Conservation (phyloP, 1,140 invertebrate species). For the Drosophila ogumai region DNA sequence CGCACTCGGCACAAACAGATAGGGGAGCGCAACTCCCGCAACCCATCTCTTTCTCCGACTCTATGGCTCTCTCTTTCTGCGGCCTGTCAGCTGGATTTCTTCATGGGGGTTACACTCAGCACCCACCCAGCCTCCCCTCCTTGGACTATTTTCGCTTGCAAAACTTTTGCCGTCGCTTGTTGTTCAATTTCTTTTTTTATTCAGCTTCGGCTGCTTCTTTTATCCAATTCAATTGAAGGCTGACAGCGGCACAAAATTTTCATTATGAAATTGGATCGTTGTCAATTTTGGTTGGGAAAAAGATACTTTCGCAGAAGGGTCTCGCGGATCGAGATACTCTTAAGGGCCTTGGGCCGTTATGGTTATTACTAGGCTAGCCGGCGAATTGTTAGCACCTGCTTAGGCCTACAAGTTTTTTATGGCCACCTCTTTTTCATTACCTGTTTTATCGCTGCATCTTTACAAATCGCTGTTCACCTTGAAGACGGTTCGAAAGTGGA, state of each 20-base stretch:
- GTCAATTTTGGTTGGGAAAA: slow-evolving; percentile 57
- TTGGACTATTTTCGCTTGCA: slow-evolving; percentile 37
- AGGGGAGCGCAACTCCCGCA: slow-evolving; percentile 35
- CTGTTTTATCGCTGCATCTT: slow-evolving; percentile 64
- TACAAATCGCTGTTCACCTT: slow-evolving; percentile 71
- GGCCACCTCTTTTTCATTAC: slow-evolving; percentile 31
- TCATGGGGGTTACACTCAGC: slow-evolving; percentile 60
- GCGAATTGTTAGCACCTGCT: slow-evolving; percentile 69
- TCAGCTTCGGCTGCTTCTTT: slow-evolving; percentile 40
- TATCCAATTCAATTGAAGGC: slow-evolving; percentile 79
- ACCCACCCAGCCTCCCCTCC: slow-evolving; percentile 16
- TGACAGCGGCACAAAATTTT: slow-evolving; percentile 76
- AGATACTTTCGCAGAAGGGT: slow-evolving; percentile 5
- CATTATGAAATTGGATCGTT: slow-evolving; percentile 83
- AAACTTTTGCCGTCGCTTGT: slow-evolving; percentile 45
- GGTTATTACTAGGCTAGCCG: slow-evolving; percentile 46
- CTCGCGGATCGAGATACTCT: neutral
- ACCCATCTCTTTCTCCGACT: neutral
- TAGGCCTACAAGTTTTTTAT: slow-evolving; percentile 55
- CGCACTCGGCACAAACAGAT: slow-evolving; percentile 31
- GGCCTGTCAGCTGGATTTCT: slow-evolving; percentile 78
- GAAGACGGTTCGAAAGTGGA: slow-evolving; percentile 52
- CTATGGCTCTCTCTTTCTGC: slow-evolving; percentile 2
- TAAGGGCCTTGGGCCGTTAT: slow-evolving; percentile 34
- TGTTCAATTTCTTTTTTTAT: slow-evolving; percentile 25